phyloP scores from a whole-genome alignment of 2,888 invertebrate genomes.

The Drosophila ezoana region DNA sequence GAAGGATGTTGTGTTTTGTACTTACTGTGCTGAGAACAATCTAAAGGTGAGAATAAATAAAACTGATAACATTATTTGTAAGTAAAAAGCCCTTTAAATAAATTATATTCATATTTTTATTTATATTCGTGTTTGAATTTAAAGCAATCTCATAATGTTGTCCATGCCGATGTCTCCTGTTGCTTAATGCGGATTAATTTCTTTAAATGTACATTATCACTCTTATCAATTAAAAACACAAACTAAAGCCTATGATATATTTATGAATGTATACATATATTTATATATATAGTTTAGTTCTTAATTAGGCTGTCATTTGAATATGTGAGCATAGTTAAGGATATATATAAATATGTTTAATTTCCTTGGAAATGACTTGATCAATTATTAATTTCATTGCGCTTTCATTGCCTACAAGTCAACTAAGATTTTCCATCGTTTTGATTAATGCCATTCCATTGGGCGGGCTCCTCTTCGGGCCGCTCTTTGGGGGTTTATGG shows the following conservation, averaged over 20 bases:
- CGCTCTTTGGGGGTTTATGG: not conserved
- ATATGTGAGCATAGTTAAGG: conserved; percentile 41
- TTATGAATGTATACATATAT: conserved; percentile 45
- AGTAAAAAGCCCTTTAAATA: conserved; percentile 4
- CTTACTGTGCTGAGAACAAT: not conserved
- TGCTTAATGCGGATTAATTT: conserved; percentile 41
- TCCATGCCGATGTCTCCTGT: conserved; percentile 36
- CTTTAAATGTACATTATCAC: conserved; percentile 76
- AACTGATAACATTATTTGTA: not conserved
- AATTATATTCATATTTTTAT: conserved; percentile 20
- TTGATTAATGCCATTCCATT: conserved; percentile 32
- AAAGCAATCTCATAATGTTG: conserved; percentile 60
- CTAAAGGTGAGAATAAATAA: not conserved
- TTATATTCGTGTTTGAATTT: conserved; percentile 33
- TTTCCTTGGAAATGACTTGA: conserved; percentile 29
- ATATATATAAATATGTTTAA: conserved; percentile 36
- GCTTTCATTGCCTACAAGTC: conserved; percentile 11
- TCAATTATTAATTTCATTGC: conserved; percentile 26
- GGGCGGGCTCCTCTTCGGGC: not conserved
- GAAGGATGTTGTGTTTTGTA: not conserved
- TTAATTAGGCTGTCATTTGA: conserved; percentile 51
- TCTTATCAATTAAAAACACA: conserved; percentile 73
- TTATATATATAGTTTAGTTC: conserved; percentile 30
- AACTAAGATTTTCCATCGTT: conserved; percentile 9
- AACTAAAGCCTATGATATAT: conserved; percentile 78